These are phyloP conservation scores for Chunga burmeisteri DNA, from an alignment of 2,113 vertebrate species.

Conservation along the genomic window DNA sequence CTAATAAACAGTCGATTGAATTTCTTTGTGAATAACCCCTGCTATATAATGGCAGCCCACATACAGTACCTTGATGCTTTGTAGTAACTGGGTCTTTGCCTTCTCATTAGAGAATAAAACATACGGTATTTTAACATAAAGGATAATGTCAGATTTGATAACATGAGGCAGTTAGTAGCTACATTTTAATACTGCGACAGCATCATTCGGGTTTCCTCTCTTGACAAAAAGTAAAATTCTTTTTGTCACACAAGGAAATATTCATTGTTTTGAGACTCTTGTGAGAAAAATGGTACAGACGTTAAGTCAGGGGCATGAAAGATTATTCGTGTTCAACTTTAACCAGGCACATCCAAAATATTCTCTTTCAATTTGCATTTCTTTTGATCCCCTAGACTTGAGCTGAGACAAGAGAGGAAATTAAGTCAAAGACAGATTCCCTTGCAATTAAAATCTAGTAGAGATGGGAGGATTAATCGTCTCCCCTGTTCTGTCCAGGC, in stretches of 20 bases:
- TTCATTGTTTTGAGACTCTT: background rate
- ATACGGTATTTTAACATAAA: background rate
- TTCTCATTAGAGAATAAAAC: constrained; percentile 23
- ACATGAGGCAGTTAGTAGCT: background rate
- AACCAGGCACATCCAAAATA: constrained; percentile 8
- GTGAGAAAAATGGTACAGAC: background rate
- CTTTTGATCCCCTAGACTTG: constrained; percentile 41
- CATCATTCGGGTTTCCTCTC: background rate
- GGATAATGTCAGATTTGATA: constrained; percentile 23
- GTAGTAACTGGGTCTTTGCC: background rate
- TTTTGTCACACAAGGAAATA: background rate
- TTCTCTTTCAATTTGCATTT: constrained; percentile 26
- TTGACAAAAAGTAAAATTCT: background rate
- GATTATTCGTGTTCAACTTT: background rate
- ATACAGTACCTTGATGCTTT: background rate
- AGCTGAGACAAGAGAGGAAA: constrained; percentile 8
- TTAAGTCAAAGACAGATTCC: constrained; percentile 8
- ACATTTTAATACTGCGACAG: background rate
- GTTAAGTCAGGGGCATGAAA: constrained; percentile 12
- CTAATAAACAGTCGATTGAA: background rate
- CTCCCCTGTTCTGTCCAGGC: background rate
- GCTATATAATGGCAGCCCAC: background rate
- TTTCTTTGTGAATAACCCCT: background rate
- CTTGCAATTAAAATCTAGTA: constrained; percentile 29
- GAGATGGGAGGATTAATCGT: background rate